Conservation (phyloP, 2,888 invertebrate species). For the Sphaerophoria taeniata region DNA sequence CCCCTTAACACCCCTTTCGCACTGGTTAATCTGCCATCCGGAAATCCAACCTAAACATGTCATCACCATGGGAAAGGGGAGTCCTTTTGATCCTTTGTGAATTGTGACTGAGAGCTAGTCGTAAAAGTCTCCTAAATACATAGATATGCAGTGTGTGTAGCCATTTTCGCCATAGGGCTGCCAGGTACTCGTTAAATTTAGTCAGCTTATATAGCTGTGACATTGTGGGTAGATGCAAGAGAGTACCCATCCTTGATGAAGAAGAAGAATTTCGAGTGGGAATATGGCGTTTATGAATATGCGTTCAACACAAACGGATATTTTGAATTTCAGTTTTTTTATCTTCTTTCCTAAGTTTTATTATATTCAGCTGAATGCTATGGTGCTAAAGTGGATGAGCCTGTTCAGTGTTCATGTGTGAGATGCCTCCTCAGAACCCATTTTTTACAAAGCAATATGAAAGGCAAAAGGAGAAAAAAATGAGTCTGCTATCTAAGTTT, state of each 20-base stretch:
- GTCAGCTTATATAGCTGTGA: slow-evolving; percentile 42
- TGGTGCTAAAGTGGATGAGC: neutral
- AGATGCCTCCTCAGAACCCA: no score
- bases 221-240: slow-evolving; percentile 46
- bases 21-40: neutral
- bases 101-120: slow-evolving; percentile 50
- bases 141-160: neutral
- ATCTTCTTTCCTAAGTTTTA: neutral
- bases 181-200: slow-evolving; percentile 67
- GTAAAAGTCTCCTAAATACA: slow-evolving; percentile 39
- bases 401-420: neutral
- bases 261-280: slow-evolving; percentile 43
- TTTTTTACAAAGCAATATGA: neutral
- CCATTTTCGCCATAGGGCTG: slow-evolving; percentile 60
- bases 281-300: slow-evolving; percentile 40
- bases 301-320: slow-evolving; percentile 57
- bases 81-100: slow-evolving; percentile 69
- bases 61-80: neutral
- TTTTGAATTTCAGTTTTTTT: slow-evolving; percentile 48
- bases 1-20: neutral
- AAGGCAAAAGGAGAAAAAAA: neutral
- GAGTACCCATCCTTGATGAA: slow-evolving; percentile 53
- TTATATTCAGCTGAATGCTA: neutral
- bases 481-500: slow-evolving; percentile 1
- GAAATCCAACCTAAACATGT: slow-evolving; percentile 4